Evolutionary conservation across 92 coral and sea anemone species (phyloP).

Genomic region (Epizoanthus rinbou): DNA sequence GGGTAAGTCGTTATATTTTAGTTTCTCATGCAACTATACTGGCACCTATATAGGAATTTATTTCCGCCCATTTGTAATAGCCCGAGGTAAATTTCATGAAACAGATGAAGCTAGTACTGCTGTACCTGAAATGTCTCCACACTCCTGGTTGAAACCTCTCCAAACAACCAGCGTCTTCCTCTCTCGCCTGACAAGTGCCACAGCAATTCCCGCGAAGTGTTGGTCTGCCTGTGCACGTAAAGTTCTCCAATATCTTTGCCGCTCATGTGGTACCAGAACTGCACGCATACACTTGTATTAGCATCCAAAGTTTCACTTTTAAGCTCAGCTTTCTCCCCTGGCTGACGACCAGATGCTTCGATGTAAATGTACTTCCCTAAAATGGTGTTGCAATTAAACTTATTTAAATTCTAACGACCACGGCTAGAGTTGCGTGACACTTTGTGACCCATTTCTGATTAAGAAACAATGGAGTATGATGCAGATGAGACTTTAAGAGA

Average conservation of each 20-base stretch:
- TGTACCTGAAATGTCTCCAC: constrained; percentile 7
- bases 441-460: too few species aligned
- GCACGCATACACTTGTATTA: constrained; percentile 57
- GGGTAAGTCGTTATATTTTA: background rate
- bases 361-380: constrained; percentile 72
- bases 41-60: too few species aligned
- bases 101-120: too few species aligned
- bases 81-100: too few species aligned
- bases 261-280: constrained; percentile 91
- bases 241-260: constrained; percentile 67
- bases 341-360: constrained; percentile 63
- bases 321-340: constrained; percentile 59
- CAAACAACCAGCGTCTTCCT: constrained; percentile 73
- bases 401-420: too few species aligned
- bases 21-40: too few species aligned
- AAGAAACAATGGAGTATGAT: too few species aligned
- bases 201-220: constrained; percentile 48
- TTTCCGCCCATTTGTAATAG: too few species aligned
- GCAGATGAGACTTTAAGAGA: background rate
- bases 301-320: constrained; percentile 46
- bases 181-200: constrained; percentile 66
- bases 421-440: too few species aligned
- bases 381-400: too few species aligned
- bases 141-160: constrained; percentile 52
- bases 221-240: constrained; percentile 46